phyloP scores from a whole-genome alignment of 2,113 vertebrate species.

The Gasterosteus aculeatus region DNA sequence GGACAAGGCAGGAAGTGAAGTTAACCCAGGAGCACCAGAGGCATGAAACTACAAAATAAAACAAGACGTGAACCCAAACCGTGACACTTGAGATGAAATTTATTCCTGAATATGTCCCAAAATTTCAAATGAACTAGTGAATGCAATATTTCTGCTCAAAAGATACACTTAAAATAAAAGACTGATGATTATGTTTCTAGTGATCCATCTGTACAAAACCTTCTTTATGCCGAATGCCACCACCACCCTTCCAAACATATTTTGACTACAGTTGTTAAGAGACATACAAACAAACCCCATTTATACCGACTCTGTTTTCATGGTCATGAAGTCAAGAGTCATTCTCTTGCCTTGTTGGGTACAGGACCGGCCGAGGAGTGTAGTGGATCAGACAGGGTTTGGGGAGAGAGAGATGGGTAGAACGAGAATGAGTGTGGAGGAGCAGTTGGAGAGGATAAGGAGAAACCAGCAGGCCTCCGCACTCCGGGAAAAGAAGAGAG shows the following conservation, averaged over 20 bases:
- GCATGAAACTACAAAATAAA: too few relatives aligned
- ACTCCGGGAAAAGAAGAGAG: conserved; percentile 87
- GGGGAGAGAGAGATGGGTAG: conserved; percentile 85
- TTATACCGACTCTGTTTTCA: too few relatives aligned
- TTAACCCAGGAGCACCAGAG: too few relatives aligned
- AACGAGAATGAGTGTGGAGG: conserved; percentile 93
- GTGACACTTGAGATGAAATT: too few relatives aligned
- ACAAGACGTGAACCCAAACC: too few relatives aligned
- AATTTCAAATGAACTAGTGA: background rate
- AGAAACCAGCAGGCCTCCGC: conserved; percentile 91
- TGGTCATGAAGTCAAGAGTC: background rate
- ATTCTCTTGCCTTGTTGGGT: background rate
- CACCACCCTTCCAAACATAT: background rate
- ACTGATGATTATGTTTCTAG: background rate
- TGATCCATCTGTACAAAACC: background rate
- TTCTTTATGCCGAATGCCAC: background rate
- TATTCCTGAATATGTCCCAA: too few relatives aligned
- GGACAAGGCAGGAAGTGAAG: too few relatives aligned
- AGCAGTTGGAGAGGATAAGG: conserved; percentile 94
- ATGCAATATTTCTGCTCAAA: background rate
- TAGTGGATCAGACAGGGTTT: conserved; percentile 87
- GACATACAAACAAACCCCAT: background rate
- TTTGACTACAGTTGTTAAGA: background rate
- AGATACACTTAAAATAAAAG: background rate
- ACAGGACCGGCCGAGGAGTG: conserved; percentile 91